These are phyloP conservation scores for Onychomys arenicola DNA, from an alignment of 2,797 vertebrate species.

Conservation along the genomic window DNA sequence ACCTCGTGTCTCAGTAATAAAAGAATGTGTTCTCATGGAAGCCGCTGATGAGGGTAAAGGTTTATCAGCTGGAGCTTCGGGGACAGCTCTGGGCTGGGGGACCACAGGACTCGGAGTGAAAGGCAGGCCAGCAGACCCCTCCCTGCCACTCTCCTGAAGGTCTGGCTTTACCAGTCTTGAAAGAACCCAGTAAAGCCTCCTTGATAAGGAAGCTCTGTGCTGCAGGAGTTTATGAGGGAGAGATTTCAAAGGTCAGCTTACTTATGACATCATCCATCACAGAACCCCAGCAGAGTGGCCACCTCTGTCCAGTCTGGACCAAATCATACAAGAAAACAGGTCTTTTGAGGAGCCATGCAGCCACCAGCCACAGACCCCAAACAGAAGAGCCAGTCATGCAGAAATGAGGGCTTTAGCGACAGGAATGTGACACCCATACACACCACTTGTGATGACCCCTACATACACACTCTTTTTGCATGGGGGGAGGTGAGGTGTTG, in stretches of 20 bases:
- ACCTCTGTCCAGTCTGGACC: not conserved
- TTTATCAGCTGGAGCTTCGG: not conserved
- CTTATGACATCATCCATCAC: not conserved
- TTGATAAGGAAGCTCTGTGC: slow-evolving; percentile 57
- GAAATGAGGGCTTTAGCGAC: not conserved
- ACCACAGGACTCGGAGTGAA: not conserved
- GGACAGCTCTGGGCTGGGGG: not conserved
- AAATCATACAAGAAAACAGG: not conserved
- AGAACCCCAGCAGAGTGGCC: not conserved
- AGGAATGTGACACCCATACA: not conserved
- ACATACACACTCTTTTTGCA: too few relatives aligned
- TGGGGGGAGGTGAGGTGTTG: too few relatives aligned
- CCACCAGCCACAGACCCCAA: not conserved
- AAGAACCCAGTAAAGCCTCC: slow-evolving; percentile 41
- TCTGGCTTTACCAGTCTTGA: slow-evolving; percentile 54
- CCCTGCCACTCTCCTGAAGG: not conserved
- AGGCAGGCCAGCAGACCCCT: not conserved
- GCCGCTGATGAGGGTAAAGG: not conserved
- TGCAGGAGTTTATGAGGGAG: not conserved
- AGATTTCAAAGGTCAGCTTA: slow-evolving; percentile 43
- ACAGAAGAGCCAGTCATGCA: not conserved
- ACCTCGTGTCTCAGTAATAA: not conserved
- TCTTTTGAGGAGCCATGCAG: not conserved
- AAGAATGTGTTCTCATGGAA: not conserved
- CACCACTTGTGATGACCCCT: not conserved